Evolutionary conservation across 2,113 vertebrate genomes (phyloP).

Genomic region (Spheniscus mendiculus): DNA sequence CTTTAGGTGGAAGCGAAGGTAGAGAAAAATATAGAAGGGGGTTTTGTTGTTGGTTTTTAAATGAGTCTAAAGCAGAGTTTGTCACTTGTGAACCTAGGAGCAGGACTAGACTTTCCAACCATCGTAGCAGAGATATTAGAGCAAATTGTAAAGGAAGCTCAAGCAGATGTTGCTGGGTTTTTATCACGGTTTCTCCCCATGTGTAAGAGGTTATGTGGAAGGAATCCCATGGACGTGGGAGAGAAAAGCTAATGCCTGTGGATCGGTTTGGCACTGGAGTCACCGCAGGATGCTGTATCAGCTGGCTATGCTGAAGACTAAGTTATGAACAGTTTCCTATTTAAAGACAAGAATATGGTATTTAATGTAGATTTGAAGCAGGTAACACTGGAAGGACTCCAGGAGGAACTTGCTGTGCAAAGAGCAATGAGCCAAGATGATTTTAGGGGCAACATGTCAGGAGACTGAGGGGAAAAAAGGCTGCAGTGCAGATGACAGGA

Average conservation of each 20-base stretch:
- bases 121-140: not conserved
- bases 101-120: not conserved
- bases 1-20: not conserved
- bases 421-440: not conserved
- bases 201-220: not conserved
- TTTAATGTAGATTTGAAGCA: not conserved
- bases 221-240: not conserved
- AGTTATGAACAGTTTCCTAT: not conserved
- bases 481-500: not conserved
- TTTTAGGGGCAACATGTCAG: not conserved
- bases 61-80: not conserved
- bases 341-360: not conserved
- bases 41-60: not conserved
- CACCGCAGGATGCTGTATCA: not conserved
- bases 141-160: not conserved
- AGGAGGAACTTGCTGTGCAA: not conserved
- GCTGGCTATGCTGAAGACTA: not conserved
- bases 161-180: not conserved
- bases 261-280: not conserved
- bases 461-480: not conserved
- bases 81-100: not conserved
- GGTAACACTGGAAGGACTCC: not conserved
- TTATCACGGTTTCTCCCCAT: not conserved
- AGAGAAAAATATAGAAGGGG: not conserved
- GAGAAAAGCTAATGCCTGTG: not conserved